Conservation (phyloP, 2,888 invertebrate genomes). For the Nomada lathburiana region DNA sequence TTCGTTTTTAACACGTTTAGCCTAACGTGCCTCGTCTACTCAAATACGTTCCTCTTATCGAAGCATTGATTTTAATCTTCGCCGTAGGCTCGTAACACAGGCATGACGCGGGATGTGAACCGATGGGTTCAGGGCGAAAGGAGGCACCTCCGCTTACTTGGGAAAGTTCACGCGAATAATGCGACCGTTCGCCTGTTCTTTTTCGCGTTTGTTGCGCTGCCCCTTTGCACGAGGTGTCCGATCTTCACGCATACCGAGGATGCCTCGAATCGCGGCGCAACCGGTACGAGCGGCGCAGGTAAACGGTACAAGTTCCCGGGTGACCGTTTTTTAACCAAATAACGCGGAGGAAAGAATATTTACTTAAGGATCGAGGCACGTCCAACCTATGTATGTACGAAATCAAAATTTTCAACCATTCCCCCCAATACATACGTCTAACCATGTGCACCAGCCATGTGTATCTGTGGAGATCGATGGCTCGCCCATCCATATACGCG, state of each 20-base stretch:
- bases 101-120: neutral
- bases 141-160: no score
- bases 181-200: conserved; percentile 1
- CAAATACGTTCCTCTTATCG: conserved; percentile 33
- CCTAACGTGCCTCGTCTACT: conserved; percentile 19
- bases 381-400: conserved; percentile 56
- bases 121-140: no score
- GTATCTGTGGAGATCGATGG: neutral
- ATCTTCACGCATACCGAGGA: conserved; percentile 2
- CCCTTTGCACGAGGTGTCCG: neutral
- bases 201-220: neutral
- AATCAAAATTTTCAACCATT: conserved; percentile 57
- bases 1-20: conserved; percentile 38
- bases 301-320: conserved; percentile 53
- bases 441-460: neutral
- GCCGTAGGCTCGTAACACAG: neutral
- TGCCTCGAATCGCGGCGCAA: conserved; percentile 31
- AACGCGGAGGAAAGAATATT: conserved; percentile 69
- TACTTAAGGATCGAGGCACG: conserved; percentile 76
- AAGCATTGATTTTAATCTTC: neutral
- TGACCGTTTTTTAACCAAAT: conserved; percentile 72
- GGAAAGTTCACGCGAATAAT: no score
- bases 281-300: conserved; percentile 55
- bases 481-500: neutral
- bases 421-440: conserved; percentile 9